Evolutionary conservation across 1,140 invertebrate species (phyloP), one percentile per base, ranked within the genome.

Genomic region (Plectrocnemia conspersa): DNA sequence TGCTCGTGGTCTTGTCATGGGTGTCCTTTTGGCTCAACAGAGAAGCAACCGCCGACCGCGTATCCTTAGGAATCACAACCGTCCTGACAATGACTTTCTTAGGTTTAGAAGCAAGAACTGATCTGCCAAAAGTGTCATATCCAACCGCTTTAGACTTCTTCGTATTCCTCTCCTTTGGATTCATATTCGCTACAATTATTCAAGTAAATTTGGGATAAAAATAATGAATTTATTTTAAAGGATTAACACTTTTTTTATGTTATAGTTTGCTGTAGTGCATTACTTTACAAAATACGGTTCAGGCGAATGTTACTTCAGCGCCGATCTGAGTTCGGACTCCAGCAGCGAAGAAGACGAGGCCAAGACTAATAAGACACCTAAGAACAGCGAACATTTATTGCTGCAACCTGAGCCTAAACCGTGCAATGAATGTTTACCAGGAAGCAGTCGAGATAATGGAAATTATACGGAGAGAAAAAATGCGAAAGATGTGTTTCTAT

Each of bases 1-100:
- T 94, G 33, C 78, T 93, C 3, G 89, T 92, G 1, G 86, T 91
- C 3, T 74, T 93, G 0, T 91, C 88, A 0, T 94, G 90, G 90
- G 89, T 94, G 0, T 90, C 89, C 6, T 93, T 94, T 65, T 94
- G 89, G 89, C 77, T 93, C 25, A 92, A 93, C 68, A 70, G 90
- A 44, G 90, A 93, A 72, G 91, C 91, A 1, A 93, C 89, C 0
- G 85, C 89, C 0, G 90, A 93, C 71, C 73, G 91, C 59, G 86
- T 93, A 0, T 88, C 87, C 0, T 70, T 93, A 3, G 89, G 90
- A 21, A 88, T 92, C 10, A 93, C 88, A 4, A 91, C 89, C 0
- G 87, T 92, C 9, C 70, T 93, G 35, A 93, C 90, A 3, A 91
- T 93, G 88, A 91, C 89, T 0, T 92, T 91, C 66, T 72, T 93